Conservation (phyloP, 2,113 vertebrate genomes). For the Hypomesus transpacificus region DNA sequence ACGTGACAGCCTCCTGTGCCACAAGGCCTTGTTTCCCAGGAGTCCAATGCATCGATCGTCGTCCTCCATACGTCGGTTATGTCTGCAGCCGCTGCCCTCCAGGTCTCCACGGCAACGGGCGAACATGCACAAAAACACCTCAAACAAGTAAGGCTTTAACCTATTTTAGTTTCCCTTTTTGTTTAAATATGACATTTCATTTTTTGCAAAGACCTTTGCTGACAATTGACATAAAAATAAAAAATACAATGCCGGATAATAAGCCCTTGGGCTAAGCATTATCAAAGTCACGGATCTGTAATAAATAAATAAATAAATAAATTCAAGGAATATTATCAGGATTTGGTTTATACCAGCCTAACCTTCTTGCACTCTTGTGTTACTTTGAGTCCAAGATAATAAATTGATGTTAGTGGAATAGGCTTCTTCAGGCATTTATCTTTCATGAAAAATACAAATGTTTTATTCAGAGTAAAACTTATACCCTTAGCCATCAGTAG, state of each 20-base stretch:
- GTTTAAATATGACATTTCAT: constrained; percentile 16
- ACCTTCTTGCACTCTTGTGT: background rate
- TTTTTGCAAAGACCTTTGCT: constrained; percentile 6
- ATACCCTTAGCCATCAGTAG: background rate
- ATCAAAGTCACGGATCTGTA: no score
- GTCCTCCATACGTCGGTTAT: constrained; percentile 65
- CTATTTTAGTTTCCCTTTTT: constrained; percentile 17
- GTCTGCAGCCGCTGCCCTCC: constrained; percentile 74
- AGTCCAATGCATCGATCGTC: constrained; percentile 69
- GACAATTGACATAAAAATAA: no score
- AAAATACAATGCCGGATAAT: no score
- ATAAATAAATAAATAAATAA: no score
- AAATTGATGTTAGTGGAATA: constrained; percentile 4
- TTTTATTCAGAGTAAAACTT: constrained; percentile 1
- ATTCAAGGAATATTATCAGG: background rate
- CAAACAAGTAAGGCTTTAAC: constrained; percentile 47
- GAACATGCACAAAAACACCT: constrained; percentile 61
- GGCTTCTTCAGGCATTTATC: background rate
- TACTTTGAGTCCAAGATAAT: background rate
- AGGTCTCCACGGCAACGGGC: constrained; percentile 70
- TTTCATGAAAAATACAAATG: constrained; percentile 1
- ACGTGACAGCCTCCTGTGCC: constrained; percentile 58
- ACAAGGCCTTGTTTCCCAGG: constrained; percentile 76
- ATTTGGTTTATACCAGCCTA: background rate
- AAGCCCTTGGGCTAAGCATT: no score